A percentile compares a stretch with the other conserved stretches of the same genome.
Evolutionary conservation across 2,113 vertebrate genomes (phyloP).

Genomic region (Mystacornis crossleyi): DNA sequence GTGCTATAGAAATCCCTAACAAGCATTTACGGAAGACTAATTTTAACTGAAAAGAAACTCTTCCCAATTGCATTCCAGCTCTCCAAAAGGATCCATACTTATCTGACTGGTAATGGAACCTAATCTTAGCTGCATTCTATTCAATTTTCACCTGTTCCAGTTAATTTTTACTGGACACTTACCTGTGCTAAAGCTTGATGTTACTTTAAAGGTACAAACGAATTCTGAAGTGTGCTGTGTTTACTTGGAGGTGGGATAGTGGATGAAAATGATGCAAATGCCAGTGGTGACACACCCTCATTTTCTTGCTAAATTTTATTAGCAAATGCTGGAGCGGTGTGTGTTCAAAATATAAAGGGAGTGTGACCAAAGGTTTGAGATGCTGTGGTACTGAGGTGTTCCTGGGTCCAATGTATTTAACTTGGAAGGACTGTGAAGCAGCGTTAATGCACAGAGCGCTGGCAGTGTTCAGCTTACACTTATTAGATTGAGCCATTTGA

Average conservation of each 20-base stretch:
- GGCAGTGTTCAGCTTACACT: slow-evolving; percentile 2
- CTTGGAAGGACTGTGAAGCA: slow-evolving; percentile 41
- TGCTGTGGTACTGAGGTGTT: neutral
- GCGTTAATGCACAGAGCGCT: neutral
- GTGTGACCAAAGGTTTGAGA: slow-evolving; percentile 17
- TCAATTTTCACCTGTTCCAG: neutral
- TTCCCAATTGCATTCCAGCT: neutral
- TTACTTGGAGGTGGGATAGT: neutral
- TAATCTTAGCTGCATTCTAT: neutral
- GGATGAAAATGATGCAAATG: neutral
- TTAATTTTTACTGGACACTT: neutral
- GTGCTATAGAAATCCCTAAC: slow-evolving; percentile 95
- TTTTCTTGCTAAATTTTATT: slow-evolving; percentile 72
- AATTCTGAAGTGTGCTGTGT: neutral
- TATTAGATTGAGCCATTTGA: slow-evolving; percentile 4
- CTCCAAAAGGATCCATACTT: neutral
- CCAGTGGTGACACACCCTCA: neutral
- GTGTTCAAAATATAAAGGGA: slow-evolving; percentile 21
- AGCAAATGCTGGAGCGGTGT: slow-evolving; percentile 20
- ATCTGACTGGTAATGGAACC: neutral
- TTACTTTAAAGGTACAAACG: neutral
- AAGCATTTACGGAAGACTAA: slow-evolving; percentile 92
- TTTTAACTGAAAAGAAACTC: slow-evolving; percentile 80
- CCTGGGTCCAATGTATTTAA: neutral
- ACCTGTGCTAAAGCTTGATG: neutral